Conservation (phyloP, 1,140 invertebrate genomes). For the Zaprionus africanus region DNA sequence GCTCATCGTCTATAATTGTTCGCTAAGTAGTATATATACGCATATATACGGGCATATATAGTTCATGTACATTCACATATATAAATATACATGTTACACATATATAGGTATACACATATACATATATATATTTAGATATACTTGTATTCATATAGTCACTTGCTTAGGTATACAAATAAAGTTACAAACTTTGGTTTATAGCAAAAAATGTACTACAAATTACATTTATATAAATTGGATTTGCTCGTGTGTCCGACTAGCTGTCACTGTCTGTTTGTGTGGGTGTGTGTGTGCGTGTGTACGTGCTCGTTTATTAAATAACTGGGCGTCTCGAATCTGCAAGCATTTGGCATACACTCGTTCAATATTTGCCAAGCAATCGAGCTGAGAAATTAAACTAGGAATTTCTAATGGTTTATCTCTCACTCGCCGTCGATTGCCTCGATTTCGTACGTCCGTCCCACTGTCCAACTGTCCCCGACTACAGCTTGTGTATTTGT, state of each 20-base stretch:
- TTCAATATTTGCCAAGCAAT: constrained; percentile 79
- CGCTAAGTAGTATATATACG: constrained; percentile 13
- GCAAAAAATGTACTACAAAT: constrained; percentile 62
- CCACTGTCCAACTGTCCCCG: constrained; percentile 8
- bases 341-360: constrained; percentile 52
- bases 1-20: constrained; percentile 25
- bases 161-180: constrained; percentile 50
- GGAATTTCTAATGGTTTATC: constrained; percentile 70
- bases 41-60: constrained; percentile 35
- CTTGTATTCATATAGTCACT: constrained; percentile 22
- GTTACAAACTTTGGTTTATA: constrained; percentile 53
- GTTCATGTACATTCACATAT: constrained; percentile 34
- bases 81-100: constrained; percentile 16
- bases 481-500: constrained; percentile 6
- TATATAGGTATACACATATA: constrained; percentile 23
- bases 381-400: constrained; percentile 74
- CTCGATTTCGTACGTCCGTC: constrained; percentile 11
- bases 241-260: constrained; percentile 20
- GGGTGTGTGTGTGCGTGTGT: constrained; percentile 9
- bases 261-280: background rate
- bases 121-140: constrained; percentile 16
- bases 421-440: constrained; percentile 33
- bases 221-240: constrained; percentile 61
- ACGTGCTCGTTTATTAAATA: constrained; percentile 50
- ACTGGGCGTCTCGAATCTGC: constrained; percentile 58